Percentiles rank a stretch among this genome's conserved stretches.
Evolutionary conservation across 2,797 vertebrate genomes (phyloP).

Genomic region (Ambastaia sidthimunki): DNA sequence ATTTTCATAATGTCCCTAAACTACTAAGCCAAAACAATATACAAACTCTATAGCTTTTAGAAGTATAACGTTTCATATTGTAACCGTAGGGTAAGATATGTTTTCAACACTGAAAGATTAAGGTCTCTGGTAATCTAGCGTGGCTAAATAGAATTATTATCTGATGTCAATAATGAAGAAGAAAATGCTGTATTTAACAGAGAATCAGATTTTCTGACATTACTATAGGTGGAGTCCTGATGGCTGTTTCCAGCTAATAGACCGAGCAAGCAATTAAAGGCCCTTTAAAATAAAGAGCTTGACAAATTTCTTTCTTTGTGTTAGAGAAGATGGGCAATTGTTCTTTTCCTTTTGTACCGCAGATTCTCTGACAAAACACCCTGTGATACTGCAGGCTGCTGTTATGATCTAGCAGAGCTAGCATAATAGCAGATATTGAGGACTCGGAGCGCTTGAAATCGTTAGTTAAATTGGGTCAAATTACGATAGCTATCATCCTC

Average conservation of each 20-base stretch:
- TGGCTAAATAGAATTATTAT: conserved; percentile 53
- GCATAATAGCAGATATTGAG: conserved; percentile 39
- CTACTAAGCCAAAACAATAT: too few relatives aligned
- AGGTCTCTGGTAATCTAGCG: conserved; percentile 32
- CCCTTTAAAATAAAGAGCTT: conserved; percentile 52
- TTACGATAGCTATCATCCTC: conserved; percentile 24
- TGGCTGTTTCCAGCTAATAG: conserved; percentile 56
- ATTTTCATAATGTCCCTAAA: too few relatives aligned
- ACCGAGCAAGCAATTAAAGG: conserved; percentile 53
- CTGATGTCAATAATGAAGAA: conserved; percentile 52
- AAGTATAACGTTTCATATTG: background rate
- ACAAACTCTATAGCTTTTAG: background rate
- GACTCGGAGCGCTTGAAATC: conserved; percentile 50
- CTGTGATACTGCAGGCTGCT: background rate
- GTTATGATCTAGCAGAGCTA: conserved; percentile 33
- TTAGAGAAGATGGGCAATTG: conserved; percentile 36
- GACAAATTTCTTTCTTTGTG: conserved; percentile 34
- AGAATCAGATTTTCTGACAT: conserved; percentile 57
- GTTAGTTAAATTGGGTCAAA: conserved; percentile 49
- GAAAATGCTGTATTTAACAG: conserved; percentile 51
- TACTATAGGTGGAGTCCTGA: conserved; percentile 43
- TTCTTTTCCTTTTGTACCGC: conserved; percentile 23
- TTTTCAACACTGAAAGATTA: conserved; percentile 21
- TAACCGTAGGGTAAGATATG: background rate
- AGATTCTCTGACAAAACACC: conserved; percentile 21